Percentiles rank a stretch among this genome's conserved stretches.
Evolutionary conservation across 2,797 vertebrate genomes (phyloP).

Genomic region (Rhinichthys osculus): DNA sequence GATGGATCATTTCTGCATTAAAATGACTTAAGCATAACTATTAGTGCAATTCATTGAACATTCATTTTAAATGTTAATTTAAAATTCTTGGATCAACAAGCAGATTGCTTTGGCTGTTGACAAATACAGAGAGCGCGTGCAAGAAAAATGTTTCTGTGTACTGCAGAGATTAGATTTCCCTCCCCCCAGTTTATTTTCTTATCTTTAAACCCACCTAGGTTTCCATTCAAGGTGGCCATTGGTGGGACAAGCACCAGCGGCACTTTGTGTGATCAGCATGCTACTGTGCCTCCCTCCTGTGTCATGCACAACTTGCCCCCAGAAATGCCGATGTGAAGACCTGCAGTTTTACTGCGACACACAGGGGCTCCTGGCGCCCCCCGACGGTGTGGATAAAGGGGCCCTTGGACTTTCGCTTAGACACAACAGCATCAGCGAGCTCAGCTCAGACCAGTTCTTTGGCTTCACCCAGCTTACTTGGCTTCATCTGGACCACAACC

Average conservation of each 20-base stretch:
- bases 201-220: constrained; percentile 91
- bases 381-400: constrained; percentile 95
- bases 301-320: constrained; percentile 98
- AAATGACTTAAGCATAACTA: background rate
- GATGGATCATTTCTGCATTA: background rate
- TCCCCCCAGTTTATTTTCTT: constrained; percentile 79
- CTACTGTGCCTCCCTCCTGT: constrained; percentile 95
- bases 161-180: constrained; percentile 78
- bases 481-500: constrained; percentile 99
- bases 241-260: constrained; percentile 98
- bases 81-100: background rate
- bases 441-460: constrained; percentile 96
- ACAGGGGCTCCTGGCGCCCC: constrained; percentile 96
- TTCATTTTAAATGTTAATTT: background rate
- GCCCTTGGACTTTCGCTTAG: constrained; percentile 97
- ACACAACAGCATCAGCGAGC: constrained; percentile 96
- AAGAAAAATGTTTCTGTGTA: constrained; percentile 64
- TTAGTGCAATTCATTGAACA: background rate
- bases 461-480: constrained; percentile 98
- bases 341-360: constrained; percentile 99
- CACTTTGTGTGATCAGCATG: constrained; percentile 98
- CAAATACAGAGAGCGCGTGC: constrained; percentile 24
- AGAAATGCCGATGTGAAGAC: constrained; percentile 99
- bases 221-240: constrained; percentile 99
- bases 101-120: background rate